Conservation (phyloP, 2,888 invertebrate species). For the Pycnomerus fuliginosus region DNA sequence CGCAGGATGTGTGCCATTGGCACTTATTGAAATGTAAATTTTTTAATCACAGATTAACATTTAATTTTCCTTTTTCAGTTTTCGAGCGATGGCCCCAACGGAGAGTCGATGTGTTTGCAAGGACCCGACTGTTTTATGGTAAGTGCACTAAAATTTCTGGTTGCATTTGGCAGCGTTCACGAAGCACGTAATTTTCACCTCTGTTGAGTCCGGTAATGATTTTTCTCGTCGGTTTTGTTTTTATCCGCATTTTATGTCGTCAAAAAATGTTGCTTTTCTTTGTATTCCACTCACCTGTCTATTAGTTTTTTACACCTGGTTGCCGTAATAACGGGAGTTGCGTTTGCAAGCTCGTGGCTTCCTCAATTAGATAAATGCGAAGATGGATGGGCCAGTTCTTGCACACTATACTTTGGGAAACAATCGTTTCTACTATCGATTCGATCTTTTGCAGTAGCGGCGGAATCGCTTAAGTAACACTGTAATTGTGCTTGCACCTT, state of each 20-base stretch:
- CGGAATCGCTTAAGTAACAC: constrained; percentile 41
- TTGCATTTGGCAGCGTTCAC: constrained; percentile 25
- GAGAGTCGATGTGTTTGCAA: constrained; percentile 67
- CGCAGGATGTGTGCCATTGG: constrained; percentile 6
- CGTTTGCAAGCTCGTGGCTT: constrained; percentile 19
- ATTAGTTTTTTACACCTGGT: no score
- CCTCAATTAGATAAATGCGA: constrained; percentile 33
- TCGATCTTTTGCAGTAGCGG: constrained; percentile 42
- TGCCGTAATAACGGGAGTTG: neutral
- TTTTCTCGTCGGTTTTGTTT: constrained; percentile 33
- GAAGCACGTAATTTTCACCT: constrained; percentile 44
- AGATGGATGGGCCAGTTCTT: constrained; percentile 21
- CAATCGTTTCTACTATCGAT: constrained; percentile 38
- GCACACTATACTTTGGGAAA: constrained; percentile 37
- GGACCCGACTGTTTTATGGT: constrained; percentile 73
- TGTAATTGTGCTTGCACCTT: constrained; percentile 46
- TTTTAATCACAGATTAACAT: constrained; percentile 37
- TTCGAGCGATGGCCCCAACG: constrained; percentile 62
- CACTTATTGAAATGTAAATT: constrained; percentile 37
- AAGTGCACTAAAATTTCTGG: constrained; percentile 47
- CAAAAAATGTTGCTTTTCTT: no score
- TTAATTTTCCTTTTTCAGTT: constrained; percentile 60
- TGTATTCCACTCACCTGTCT: no score
- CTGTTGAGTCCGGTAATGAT: constrained; percentile 42
- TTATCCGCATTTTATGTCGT: constrained; percentile 6